Evolutionary conservation across 2,113 vertebrate genomes (phyloP).

Genomic region (Scolopax mira): DNA sequence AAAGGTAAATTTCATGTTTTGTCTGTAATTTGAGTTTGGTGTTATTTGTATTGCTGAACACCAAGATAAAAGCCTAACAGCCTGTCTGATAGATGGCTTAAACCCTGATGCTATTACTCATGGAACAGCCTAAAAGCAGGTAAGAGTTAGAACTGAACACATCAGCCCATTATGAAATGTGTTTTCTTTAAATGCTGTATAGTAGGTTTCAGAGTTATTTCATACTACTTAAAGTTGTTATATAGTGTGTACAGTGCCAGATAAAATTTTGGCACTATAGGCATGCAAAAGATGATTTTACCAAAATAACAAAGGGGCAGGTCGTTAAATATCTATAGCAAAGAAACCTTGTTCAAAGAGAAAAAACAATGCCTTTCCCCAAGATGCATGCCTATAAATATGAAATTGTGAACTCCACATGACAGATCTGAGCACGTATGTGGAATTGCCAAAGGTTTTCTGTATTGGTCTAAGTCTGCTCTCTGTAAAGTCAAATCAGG

Average conservation of each 20-base stretch:
- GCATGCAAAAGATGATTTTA: neutral
- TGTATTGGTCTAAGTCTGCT: neutral
- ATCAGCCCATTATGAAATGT: neutral
- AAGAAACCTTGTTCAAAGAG: neutral
- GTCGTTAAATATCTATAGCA: neutral
- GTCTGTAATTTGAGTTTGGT: neutral
- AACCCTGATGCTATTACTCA: neutral
- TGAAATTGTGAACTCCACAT: neutral
- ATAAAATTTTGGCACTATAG: neutral
- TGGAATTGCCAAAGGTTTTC: neutral
- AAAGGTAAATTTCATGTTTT: neutral
- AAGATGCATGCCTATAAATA: neutral
- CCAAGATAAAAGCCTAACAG: neutral
- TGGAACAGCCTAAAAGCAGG: neutral
- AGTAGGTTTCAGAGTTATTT: neutral
- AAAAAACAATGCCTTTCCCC: neutral
- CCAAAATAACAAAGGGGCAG: neutral
- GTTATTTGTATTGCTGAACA: neutral
- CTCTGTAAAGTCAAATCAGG: neutral
- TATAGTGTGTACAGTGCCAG: neutral
- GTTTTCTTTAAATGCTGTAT: neutral
- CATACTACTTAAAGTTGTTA: neutral
- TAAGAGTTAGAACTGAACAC: neutral
- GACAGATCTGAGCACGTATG: accelerated
- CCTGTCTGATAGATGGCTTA: neutral